Conservation (phyloP, 2,797 vertebrate species). For the Xiphophorus birchmanni region DNA sequence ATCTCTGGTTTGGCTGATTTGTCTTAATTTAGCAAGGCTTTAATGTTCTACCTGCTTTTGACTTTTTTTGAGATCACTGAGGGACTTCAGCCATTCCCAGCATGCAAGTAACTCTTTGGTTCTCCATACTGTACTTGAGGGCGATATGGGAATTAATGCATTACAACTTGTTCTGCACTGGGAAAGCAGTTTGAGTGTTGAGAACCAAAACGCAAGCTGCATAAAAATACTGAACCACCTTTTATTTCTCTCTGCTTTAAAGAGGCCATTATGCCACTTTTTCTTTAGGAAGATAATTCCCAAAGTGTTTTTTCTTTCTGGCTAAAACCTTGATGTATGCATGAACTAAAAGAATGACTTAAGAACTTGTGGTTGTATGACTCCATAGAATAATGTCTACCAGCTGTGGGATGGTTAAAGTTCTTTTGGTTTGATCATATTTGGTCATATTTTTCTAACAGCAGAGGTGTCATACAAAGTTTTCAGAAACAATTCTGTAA, state of each 20-base stretch:
- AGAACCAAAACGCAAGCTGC: background rate
- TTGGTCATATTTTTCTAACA: background rate
- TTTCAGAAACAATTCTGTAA: background rate
- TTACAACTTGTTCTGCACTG: background rate
- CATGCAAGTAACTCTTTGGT: background rate
- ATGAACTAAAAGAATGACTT: background rate
- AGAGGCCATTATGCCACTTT: background rate
- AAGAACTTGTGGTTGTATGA: background rate
- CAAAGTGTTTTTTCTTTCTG: background rate
- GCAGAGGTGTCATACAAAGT: background rate
- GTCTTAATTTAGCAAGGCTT: background rate
- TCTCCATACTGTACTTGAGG: background rate
- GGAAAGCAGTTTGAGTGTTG: background rate
- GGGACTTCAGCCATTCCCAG: background rate
- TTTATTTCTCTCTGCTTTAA: background rate
- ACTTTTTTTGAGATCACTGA: background rate
- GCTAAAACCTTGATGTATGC: background rate
- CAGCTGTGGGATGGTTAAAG: constrained; percentile 1
- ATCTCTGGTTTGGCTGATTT: constrained; percentile 23
- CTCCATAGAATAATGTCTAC: background rate
- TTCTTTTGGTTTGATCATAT: background rate
- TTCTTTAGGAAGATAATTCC: background rate
- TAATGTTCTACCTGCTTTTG: background rate
- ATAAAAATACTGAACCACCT: background rate
- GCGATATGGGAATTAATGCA: background rate